Evolutionary conservation across 2,113 vertebrate species (phyloP).

Genomic region (Passer montanus): DNA sequence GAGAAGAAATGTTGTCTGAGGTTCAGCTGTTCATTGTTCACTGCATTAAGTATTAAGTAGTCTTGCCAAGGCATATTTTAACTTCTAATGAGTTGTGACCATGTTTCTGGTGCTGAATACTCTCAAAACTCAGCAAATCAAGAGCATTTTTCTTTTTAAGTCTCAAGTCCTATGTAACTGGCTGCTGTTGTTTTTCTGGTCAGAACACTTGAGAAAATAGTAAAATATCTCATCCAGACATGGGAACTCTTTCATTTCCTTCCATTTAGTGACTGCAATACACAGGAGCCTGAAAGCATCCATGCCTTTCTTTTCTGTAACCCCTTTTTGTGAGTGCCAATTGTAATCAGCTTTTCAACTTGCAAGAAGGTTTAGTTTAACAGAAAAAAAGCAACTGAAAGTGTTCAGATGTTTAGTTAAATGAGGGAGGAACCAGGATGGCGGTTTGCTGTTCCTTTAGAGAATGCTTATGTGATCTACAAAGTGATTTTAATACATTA

Average conservation of each 20-base stretch:
- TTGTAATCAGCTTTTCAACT: not conserved
- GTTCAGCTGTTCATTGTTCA: not conserved
- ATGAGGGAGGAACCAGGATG: not conserved
- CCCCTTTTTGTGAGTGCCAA: not conserved
- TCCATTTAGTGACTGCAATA: not conserved
- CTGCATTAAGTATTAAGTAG: not conserved
- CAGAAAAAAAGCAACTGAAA: not conserved
- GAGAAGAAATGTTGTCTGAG: not conserved
- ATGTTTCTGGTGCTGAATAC: not conserved
- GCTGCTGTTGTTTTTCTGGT: not conserved
- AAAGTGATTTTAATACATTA: constrained; percentile 2
- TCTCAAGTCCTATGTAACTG: not conserved
- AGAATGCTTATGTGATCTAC: not conserved
- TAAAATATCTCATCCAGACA: not conserved
- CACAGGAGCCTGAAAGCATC: not conserved
- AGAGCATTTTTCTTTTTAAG: not conserved
- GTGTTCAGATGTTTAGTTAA: not conserved
- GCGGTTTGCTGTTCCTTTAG: not conserved
- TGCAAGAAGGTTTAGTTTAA: not conserved
- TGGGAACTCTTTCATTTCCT: not conserved
- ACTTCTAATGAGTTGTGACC: not conserved
- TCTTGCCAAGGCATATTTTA: not conserved
- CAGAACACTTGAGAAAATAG: not conserved
- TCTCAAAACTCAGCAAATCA: not conserved
- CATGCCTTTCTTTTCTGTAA: rapidly evolving